phyloP scores from a whole-genome alignment of 2,113 vertebrate species.

The Oophaga pumilio region DNA sequence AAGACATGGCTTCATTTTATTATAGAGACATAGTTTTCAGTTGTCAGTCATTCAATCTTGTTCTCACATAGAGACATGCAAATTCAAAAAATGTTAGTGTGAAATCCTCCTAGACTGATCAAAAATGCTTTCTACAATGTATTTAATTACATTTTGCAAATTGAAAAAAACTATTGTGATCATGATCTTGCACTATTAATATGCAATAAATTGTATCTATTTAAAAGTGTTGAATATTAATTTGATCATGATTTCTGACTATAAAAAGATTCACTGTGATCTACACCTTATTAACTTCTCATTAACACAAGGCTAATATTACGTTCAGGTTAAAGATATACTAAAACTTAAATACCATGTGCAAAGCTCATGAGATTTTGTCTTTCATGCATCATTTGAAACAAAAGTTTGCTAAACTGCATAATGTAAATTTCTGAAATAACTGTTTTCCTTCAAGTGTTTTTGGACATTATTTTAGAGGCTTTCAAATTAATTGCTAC shows the following conservation, averaged over 20 bases:
- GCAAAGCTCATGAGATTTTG: constrained; percentile 31
- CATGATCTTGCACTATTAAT: constrained; percentile 14
- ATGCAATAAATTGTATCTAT: neutral
- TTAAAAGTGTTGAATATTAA: constrained; percentile 38
- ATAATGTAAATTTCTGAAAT: neutral
- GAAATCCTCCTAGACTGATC: too few species aligned
- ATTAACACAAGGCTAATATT: constrained; percentile 18
- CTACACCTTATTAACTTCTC: constrained; percentile 22
- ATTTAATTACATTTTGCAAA: too few species aligned
- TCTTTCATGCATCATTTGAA: constrained; percentile 2
- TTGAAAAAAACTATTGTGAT: neutral
- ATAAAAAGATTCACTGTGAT: constrained; percentile 17
- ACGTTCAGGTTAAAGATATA: constrained; percentile 9
- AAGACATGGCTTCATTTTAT: too few species aligned
- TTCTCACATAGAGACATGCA: too few species aligned
- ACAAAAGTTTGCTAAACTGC: neutral
- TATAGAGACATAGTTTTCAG: too few species aligned
- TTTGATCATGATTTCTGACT: neutral
- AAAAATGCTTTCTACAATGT: too few species aligned
- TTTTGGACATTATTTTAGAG: too few species aligned
- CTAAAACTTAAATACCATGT: constrained; percentile 16
- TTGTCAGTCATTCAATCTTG: too few species aligned
- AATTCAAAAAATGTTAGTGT: too few species aligned
- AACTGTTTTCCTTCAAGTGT: too few species aligned
- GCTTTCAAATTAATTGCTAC: too few species aligned